These are phyloP conservation scores for Carcharodon carcharias DNA, from an alignment of 2,797 vertebrate genomes.

Conservation along the genomic window DNA sequence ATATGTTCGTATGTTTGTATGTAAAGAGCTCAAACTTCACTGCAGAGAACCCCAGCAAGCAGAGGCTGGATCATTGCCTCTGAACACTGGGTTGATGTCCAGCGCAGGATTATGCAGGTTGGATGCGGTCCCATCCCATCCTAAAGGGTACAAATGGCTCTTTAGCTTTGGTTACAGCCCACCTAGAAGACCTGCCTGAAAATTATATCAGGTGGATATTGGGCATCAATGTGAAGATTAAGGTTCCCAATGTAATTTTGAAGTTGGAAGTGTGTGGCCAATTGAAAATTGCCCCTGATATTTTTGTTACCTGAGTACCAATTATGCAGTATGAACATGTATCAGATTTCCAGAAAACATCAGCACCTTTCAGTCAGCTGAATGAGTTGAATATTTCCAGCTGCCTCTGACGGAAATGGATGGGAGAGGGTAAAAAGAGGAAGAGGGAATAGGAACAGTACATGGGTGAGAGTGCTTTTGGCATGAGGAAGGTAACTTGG, in stretches of 20 bases:
- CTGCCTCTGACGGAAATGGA: neutral
- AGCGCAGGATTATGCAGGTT: neutral
- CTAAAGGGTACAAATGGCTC: neutral
- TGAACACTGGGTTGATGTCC: neutral
- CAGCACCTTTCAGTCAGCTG: neutral
- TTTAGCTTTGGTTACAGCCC: neutral
- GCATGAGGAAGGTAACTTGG: neutral
- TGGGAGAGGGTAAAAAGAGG: neutral
- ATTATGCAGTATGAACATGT: neutral
- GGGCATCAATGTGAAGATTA: neutral
- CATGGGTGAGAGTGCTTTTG: neutral
- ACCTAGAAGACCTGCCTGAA: neutral
- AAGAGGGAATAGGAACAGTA: neutral
- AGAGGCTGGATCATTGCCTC: neutral
- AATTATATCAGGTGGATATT: neutral
- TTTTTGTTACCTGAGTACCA: neutral
- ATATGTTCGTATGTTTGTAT: too few species aligned
- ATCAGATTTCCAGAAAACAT: neutral
- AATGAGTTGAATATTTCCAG: neutral
- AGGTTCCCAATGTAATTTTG: neutral
- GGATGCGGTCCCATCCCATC: neutral
- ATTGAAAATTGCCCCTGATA: neutral
- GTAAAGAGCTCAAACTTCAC: too few species aligned
- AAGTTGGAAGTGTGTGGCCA: neutral
- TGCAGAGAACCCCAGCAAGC: too few species aligned